Conservation (phyloP, 2,888 invertebrate genomes). For the Eustalomyia histrio region DNA sequence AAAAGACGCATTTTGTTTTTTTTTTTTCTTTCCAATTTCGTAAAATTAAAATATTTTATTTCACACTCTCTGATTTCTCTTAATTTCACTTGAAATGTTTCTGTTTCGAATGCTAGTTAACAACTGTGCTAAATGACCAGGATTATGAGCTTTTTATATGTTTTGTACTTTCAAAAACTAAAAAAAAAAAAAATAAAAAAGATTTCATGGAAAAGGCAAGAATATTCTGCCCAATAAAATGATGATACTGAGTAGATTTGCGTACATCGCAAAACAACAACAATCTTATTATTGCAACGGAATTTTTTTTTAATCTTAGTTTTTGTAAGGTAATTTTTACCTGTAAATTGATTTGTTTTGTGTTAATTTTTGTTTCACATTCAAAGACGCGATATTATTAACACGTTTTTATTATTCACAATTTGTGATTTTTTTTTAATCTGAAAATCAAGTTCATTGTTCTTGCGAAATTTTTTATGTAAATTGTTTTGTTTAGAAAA, state of each 20-base stretch:
- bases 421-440: not conserved
- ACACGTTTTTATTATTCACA: slow-evolving; percentile 17
- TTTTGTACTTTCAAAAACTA: not conserved
- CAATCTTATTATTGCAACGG: slow-evolving; percentile 21
- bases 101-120: slow-evolving; percentile 6
- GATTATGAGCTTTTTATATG: slow-evolving; percentile 32
- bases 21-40: not conserved
- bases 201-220: too few species aligned
- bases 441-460: slow-evolving; percentile 6
- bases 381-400: slow-evolving; percentile 18
- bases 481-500: slow-evolving; percentile 4
- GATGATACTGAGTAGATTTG: not conserved
- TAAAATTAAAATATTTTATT: not conserved
- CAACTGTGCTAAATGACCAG: not conserved
- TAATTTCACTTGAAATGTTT: not conserved
- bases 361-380: slow-evolving; percentile 15
- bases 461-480: not conserved
- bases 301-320: not conserved
- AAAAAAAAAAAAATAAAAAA: too few species aligned
- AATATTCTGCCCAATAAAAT: not conserved
- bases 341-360: not conserved
- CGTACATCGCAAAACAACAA: not conserved
- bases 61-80: not conserved
- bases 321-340: not conserved
- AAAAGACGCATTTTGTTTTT: slow-evolving; percentile 25